A percentile compares a stretch with the other conserved stretches of the same genome.
phyloP scores from a whole-genome alignment of 2,113 vertebrate species.

The Clarias batrachus region DNA sequence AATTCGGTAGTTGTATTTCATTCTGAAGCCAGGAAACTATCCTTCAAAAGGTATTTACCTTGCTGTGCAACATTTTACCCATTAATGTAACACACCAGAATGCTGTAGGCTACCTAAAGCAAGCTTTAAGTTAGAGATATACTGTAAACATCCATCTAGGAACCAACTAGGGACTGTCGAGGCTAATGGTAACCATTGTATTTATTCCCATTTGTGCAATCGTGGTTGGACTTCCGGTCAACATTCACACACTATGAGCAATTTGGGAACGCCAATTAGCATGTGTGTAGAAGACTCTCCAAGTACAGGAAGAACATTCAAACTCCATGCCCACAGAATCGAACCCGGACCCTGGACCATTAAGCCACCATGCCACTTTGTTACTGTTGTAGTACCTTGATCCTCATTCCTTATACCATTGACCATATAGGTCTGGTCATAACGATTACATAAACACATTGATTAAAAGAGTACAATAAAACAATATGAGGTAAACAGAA shows the following conservation, averaged over 20 bases:
- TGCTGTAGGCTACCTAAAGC: background rate
- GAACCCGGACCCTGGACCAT: too few relatives aligned
- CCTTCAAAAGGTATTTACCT: background rate
- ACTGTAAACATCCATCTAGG: too few relatives aligned
- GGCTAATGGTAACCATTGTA: too few relatives aligned
- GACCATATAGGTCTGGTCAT: too few relatives aligned
- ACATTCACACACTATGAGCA: too few relatives aligned
- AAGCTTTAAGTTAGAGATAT: background rate
- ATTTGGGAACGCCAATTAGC: too few relatives aligned
- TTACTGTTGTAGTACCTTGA: background rate
- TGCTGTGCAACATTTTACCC: background rate
- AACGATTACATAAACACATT: background rate
- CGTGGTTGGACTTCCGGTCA: too few relatives aligned
- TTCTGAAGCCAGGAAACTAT: background rate
- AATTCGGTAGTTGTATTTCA: background rate
- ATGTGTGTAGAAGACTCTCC: too few relatives aligned
- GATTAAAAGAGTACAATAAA: background rate
- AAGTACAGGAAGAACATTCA: too few relatives aligned
- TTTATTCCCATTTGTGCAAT: too few relatives aligned
- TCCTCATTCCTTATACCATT: background rate
- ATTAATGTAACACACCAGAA: background rate
- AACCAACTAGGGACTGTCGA: too few relatives aligned
- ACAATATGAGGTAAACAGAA: background rate
- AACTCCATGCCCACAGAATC: too few relatives aligned
- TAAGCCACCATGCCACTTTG: background rate